Conservation (phyloP, 2,113 vertebrate genomes). For the Hippocampus comes region DNA sequence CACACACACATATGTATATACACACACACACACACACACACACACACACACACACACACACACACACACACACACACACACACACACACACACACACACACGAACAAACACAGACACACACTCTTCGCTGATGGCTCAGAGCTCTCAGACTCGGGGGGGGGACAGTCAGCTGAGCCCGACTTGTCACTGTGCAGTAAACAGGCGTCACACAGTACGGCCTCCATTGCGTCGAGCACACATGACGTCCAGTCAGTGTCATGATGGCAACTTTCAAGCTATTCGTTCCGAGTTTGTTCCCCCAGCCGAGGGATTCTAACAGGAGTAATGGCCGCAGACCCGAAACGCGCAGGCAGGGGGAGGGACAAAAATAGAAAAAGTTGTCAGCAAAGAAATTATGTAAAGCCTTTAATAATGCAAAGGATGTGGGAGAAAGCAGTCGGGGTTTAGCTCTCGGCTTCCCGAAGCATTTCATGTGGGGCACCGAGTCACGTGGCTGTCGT, state of each 20-base stretch:
- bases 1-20: constrained; percentile 27
- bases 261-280: not conserved
- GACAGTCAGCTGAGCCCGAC: not conserved
- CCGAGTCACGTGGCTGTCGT: not conserved
- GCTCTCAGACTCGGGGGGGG: not conserved
- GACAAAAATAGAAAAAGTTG: not conserved
- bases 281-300: not conserved
- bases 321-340: not conserved
- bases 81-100: constrained; percentile 20
- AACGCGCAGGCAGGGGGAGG: not conserved
- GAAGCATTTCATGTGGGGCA: not conserved
- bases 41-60: constrained; percentile 8
- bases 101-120: constrained; percentile 3
- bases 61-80: constrained; percentile 16
- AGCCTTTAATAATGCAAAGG: constrained; percentile 7
- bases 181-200: constrained; percentile 37
- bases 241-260: no score
- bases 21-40: not conserved
- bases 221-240: no score
- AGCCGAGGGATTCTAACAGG: not conserved
- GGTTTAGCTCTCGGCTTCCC: not conserved
- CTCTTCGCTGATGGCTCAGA: constrained; percentile 30
- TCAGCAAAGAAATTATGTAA: constrained; percentile 8
- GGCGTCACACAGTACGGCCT: not conserved
- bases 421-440: not conserved